Conservation (phyloP, 2,797 vertebrate genomes). For the Protosalanx chinensis region DNA sequence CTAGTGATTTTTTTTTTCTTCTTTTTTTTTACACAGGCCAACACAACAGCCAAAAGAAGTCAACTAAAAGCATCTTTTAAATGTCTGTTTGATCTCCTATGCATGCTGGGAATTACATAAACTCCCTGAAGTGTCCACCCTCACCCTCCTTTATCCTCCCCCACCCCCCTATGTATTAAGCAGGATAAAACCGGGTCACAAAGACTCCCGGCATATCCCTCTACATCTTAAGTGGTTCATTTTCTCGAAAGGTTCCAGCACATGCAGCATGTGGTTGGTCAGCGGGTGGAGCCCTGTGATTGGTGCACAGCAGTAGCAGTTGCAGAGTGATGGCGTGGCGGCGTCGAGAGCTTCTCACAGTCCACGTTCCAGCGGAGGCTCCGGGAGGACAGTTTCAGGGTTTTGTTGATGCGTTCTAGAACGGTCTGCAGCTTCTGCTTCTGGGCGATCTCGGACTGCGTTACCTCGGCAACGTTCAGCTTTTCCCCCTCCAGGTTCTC, state of each 20-base stretch:
- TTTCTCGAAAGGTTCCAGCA: not conserved
- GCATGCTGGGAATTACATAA: constrained; percentile 26
- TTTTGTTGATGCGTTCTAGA: constrained; percentile 94
- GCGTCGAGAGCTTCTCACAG: constrained; percentile 74
- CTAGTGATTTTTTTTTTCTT: constrained; percentile 40
- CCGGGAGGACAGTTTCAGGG: constrained; percentile 88
- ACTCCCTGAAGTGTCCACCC: constrained; percentile 30
- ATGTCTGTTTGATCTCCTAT: constrained; percentile 44
- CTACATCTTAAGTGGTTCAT: not conserved
- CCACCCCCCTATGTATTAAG: constrained; percentile 13
- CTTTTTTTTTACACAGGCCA: constrained; percentile 7
- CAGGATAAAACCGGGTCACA: constrained; percentile 36
- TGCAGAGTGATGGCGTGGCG: not conserved
- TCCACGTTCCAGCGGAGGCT: constrained; percentile 97
- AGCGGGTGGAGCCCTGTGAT: too few species aligned
- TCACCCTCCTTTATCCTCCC: constrained; percentile 25
- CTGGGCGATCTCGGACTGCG: constrained; percentile 97
- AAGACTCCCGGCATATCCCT: constrained; percentile 28
- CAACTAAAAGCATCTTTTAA: constrained; percentile 46
- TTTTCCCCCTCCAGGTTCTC: constrained; percentile 96
- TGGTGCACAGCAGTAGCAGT: not conserved
- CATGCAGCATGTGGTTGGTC: too few species aligned
- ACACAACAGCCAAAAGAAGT: constrained; percentile 29
- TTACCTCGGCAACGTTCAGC: constrained; percentile 96
- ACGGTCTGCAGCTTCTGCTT: constrained; percentile 98